Base-by-base conservation (phyloP, 1,140 invertebrate genomes). In the Physella acuta region DNA sequence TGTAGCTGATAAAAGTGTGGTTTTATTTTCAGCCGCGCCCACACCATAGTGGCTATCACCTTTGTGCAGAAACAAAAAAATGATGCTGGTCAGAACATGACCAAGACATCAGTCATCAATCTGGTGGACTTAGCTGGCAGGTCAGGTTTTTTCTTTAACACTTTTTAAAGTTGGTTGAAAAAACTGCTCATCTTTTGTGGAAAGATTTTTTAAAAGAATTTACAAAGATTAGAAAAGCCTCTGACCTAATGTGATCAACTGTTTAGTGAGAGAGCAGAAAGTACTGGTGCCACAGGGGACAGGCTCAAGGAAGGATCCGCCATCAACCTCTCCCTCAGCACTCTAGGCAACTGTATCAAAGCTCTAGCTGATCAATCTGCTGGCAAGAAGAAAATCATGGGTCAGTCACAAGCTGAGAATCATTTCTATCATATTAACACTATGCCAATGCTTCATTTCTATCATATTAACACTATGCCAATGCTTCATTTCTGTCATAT, bases 51-150 rank as follows among this genome's bases (percentile, higher is more conserved):
- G 37, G 85, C 85, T 33, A 87, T 90, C 68, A 85, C 81, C 20
- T 87, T 90, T 71, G 83, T 82, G 24, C 89, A 90, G 81, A 88
- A 88, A 62, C 77, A 78, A 14, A 83, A 85, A 30, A 88, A 88
- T 75, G 82, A 79, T 16, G 79, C 79, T 16, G 88, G 87, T 31
- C 81, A 88, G 70, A 88, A 87, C 71, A 88, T 88, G 70, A 87
- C 87, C 0, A 90, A 88, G 76, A 85, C 83, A 16, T 87, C 89
- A 3, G 76, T 85, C 49, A 86, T 90, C 52, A 89, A 90, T 76
- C 77, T 90, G 5, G 88, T 90, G 8, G 89, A 90, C 81, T 79
- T 90, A 66, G 89, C 89, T 70, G 89, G 89, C 80, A 90, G 89
- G 89, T 89, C 33, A 52, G 31, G 28, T 11, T 28, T 68, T 8